Conservation (phyloP, 2,797 vertebrate genomes). For the Coccyzus lansbergi region DNA sequence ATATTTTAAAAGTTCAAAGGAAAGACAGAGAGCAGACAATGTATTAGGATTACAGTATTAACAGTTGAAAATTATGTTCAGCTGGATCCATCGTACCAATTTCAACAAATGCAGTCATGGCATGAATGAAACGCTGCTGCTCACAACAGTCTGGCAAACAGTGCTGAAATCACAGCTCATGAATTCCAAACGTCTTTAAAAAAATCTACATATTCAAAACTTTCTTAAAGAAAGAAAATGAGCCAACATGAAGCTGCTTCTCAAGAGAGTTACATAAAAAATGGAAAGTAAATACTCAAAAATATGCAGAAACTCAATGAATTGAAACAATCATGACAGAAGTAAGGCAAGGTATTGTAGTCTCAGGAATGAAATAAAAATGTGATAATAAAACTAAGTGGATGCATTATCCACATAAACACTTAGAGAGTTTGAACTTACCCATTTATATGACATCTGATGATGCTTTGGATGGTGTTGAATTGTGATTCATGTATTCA, state of each 20-base stretch:
- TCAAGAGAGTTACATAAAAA: background rate
- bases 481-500: slow-evolving; percentile 40
- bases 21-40: background rate
- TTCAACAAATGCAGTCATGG: background rate
- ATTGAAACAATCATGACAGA: slow-evolving; percentile 30
- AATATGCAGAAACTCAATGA: slow-evolving; percentile 1
- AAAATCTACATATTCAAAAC: slow-evolving; percentile 12
- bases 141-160: background rate
- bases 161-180: background rate
- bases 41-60: background rate
- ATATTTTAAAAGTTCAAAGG: background rate
- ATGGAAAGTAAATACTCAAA: slow-evolving; percentile 2
- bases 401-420: background rate
- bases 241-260: background rate
- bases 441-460: background rate
- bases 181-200: background rate
- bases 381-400: background rate
- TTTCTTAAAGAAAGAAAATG: slow-evolving; percentile 1
- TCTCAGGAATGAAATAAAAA: slow-evolving; percentile 19
- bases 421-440: background rate
- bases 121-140: background rate
- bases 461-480: background rate
- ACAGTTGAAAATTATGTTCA: background rate
- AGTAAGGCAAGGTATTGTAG: background rate
- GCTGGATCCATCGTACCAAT: background rate